Percentiles rank a stretch among this genome's conserved stretches.
These are phyloP conservation scores for Pitta sordida DNA, from an alignment of 2,113 vertebrate genomes.

Conservation along the genomic window DNA sequence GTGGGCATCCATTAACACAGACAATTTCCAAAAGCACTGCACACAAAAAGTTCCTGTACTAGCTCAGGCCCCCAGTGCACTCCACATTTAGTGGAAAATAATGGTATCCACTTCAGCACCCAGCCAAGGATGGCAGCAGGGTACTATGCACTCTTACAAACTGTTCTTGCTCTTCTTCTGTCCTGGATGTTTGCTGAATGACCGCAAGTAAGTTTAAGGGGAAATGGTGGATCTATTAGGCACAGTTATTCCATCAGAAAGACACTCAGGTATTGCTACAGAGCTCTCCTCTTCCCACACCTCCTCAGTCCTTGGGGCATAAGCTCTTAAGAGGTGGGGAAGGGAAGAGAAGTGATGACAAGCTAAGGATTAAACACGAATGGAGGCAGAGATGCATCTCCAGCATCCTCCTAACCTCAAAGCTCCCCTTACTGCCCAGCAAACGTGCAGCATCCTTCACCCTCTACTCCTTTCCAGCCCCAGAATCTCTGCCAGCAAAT, in stretches of 20 bases:
- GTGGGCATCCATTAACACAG: not conserved
- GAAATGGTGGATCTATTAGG: not conserved
- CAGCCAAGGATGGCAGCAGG: not conserved
- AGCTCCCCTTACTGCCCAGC: not conserved
- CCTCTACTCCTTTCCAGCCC: not conserved
- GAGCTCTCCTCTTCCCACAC: not conserved
- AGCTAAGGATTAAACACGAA: not conserved
- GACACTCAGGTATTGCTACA: not conserved
- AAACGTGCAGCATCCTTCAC: not conserved
- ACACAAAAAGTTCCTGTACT: not conserved
- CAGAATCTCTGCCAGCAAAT: not conserved
- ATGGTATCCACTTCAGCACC: not conserved
- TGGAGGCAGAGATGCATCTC: not conserved
- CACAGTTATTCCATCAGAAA: not conserved
- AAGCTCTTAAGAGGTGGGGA: not conserved
- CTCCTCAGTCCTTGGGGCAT: not conserved
- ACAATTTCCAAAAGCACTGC: not conserved
- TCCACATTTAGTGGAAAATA: not conserved
- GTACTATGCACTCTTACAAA: not conserved
- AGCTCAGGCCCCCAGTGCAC: not conserved
- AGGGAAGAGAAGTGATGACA: not conserved
- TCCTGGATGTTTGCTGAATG: not conserved
- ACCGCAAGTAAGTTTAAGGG: not conserved
- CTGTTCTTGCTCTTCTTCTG: not conserved
- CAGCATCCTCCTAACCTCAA: not conserved